A percentile compares a stretch with the other conserved stretches of the same genome.
Evolutionary conservation across 64 coral and sea anemone genomes (phyloP).

Genomic region (Pachyseris speciosa): DNA sequence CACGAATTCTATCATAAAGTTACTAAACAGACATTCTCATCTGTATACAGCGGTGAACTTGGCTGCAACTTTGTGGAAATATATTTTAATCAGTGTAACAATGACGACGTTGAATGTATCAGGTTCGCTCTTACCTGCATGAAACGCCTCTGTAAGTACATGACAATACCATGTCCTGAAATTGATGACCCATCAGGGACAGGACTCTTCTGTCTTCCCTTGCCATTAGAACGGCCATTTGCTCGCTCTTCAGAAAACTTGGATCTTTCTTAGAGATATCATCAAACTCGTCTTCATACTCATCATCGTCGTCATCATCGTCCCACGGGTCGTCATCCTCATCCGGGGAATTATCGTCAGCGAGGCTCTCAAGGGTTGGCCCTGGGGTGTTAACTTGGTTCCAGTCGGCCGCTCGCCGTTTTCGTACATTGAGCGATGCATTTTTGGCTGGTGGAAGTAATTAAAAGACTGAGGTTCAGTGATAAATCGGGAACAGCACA

Average conservation of each 20-base stretch:
- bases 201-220: background rate
- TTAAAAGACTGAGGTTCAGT: no score
- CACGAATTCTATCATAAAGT: no score
- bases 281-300: background rate
- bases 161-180: constrained; percentile 52
- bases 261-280: background rate
- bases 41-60: no score
- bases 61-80: no score
- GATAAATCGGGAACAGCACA: no score
- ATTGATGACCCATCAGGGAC: background rate
- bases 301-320: background rate
- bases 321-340: background rate
- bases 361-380: background rate
- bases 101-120: no score
- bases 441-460: background rate
- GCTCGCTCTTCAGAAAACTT: background rate
- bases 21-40: no score
- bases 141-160: constrained; percentile 35
- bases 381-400: background rate
- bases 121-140: constrained; percentile 30
- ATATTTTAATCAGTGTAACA: no score
- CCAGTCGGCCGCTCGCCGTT: background rate
- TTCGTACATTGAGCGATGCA: background rate
- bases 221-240: constrained; percentile 3
- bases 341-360: background rate